These are phyloP conservation scores for Nipponacmea schrenckii DNA, from an alignment of 2,888 invertebrate genomes.

Conservation along the genomic window DNA sequence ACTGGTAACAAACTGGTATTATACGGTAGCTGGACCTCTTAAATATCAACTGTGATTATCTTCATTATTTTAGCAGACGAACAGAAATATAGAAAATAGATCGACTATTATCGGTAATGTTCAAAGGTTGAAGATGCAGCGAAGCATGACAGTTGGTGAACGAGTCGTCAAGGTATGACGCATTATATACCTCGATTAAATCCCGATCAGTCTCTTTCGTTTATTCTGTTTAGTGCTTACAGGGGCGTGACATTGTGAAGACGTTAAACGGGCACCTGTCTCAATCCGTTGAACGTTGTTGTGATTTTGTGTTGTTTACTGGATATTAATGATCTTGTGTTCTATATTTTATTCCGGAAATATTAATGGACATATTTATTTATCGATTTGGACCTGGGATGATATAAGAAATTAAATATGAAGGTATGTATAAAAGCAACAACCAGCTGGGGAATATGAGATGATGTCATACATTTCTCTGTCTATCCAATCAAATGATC, in stretches of 20 bases:
- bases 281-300: neutral
- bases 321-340: neutral
- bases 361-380: no score
- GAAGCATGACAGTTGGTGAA: neutral
- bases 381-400: no score
- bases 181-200: slow-evolving; percentile 1
- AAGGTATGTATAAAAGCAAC: slow-evolving; percentile 4
- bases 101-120: no score
- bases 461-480: slow-evolving; percentile 40
- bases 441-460: slow-evolving; percentile 15
- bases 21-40: no score
- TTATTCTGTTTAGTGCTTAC: neutral
- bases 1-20: no score
- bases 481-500: slow-evolving; percentile 36
- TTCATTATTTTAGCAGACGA: no score
- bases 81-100: no score
- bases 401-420: neutral
- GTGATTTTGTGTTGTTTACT: neutral
- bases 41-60: no score
- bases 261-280: slow-evolving; percentile 6
- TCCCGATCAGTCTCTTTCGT: neutral
- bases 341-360: no score
- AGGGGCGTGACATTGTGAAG: slow-evolving; percentile 1
- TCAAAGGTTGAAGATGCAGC: no score
- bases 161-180: slow-evolving; percentile 7